Evolutionary conservation across 2,113 vertebrate genomes (phyloP), one percentile per base, ranked within the genome.

Genomic region (Chloropsis cyanopogon): DNA sequence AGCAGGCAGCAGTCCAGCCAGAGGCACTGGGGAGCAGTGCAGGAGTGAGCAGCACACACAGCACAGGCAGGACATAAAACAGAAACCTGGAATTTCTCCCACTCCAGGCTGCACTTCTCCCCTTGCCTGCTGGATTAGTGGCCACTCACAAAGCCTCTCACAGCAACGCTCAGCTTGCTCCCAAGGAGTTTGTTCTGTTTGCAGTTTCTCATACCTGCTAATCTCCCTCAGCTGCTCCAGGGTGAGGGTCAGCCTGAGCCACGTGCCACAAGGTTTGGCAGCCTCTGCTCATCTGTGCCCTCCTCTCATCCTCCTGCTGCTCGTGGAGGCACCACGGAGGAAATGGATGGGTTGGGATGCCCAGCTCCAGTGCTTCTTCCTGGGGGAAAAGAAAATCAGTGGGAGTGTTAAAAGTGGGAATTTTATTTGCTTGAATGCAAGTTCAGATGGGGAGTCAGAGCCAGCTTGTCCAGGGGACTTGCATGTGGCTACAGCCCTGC

Each of bases 41-140:
- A 90, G 85, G 78, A 88, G 50, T 22, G 46, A 37, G 37, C 37
- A 92, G 54, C 10, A 4, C 61, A 42, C 28, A 3, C 57, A 44
- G 85, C 61, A 79, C 73, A 87, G 90, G 29, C 79, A 80, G 64
- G 88, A 96, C 80, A 82, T 70, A 86, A 94, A 93, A 17, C 90
- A 97, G 92, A 80, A 87, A 42, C 46, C 2, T 0, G 37, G 71
- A 79, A 77, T 73, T 87, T 10, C 93, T 90, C 70, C 90, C 37
- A 4, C 63, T 63, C 59, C 24, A 0, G 37, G 37, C 37, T 37
- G 37, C 37, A 37, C 37, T 77, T 64, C 79, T 42, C 41, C 75
- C 86, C 41, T 22, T 1, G 1, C 35, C 14, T 12, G 0, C 23
- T 59, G 83, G 25, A 59, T 87, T 54, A 88, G 63, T 56, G 91